A percentile compares a stretch with the other conserved stretches of the same genome.
phyloP scores from a whole-genome alignment of 92 coral and sea anemone genomes.

The Parazoanthus atlanticus region DNA sequence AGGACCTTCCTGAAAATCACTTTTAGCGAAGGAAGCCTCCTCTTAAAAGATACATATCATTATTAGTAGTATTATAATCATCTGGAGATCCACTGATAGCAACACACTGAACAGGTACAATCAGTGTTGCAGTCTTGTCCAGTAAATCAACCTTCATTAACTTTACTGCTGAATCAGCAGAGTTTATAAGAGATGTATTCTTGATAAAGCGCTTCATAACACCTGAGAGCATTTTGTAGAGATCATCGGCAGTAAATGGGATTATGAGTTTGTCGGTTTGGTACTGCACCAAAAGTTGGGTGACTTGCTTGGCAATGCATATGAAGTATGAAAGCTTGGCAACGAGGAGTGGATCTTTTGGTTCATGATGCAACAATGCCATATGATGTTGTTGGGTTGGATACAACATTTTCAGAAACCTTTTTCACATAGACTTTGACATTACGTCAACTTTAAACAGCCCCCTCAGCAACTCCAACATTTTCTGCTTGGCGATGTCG shows the following conservation, averaged over 20 bases:
- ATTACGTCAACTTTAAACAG: no score
- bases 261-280: slow-evolving; percentile 47
- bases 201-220: slow-evolving; percentile 38
- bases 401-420: no score
- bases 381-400: slow-evolving; percentile 46
- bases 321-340: slow-evolving; percentile 35
- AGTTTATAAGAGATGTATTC: slow-evolving; percentile 17
- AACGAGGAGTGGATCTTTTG: no score
- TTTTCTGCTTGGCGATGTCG: slow-evolving; percentile 49
- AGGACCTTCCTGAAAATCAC: no score
- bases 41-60: no score
- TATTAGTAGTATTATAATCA: no score
- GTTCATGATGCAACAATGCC: slow-evolving; percentile 49
- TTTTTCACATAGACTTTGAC: no score
- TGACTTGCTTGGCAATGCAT: slow-evolving; percentile 51
- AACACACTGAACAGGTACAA: not conserved
- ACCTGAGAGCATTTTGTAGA: slow-evolving; percentile 36
- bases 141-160: slow-evolving; percentile 32
- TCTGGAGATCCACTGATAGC: not conserved
- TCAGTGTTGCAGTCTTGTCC: not conserved
- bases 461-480: slow-evolving; percentile 54
- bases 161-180: slow-evolving; percentile 37
- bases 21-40: no score
- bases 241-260: slow-evolving; percentile 46
- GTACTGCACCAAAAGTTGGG: slow-evolving; percentile 40